phyloP scores from a whole-genome alignment of 1,140 invertebrate species.

The Drosophila bifasciata region DNA sequence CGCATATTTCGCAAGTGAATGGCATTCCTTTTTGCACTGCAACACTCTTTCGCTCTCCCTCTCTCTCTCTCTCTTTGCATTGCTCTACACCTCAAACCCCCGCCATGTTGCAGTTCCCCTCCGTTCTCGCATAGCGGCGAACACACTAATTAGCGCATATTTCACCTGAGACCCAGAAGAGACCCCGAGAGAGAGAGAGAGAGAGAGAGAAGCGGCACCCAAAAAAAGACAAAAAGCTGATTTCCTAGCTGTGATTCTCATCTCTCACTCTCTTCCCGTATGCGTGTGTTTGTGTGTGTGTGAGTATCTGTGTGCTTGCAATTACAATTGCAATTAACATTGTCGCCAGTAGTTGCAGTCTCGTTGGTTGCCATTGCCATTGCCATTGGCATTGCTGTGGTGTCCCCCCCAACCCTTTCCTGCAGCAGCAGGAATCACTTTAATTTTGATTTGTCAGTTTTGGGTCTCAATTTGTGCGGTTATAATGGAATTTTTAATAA shows the following conservation, averaged over 20 bases:
- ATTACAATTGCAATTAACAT: slow-evolving; percentile 80
- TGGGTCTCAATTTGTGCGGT: slow-evolving; percentile 61
- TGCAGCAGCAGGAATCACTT: slow-evolving; percentile 48
- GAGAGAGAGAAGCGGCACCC: slow-evolving; percentile 22
- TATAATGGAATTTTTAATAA: slow-evolving; percentile 80
- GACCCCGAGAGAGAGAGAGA: no score
- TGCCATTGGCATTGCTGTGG: no score
- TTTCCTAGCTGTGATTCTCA: slow-evolving; percentile 63
- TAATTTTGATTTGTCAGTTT: slow-evolving; percentile 82
- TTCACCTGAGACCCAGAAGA: slow-evolving; percentile 50
- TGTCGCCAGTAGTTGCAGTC: slow-evolving; percentile 42
- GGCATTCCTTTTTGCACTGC: slow-evolving; percentile 43
- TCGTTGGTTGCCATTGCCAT: no score
- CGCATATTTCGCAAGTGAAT: slow-evolving; percentile 41
- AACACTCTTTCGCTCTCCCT: slow-evolving; percentile 30
- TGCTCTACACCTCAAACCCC: no score
- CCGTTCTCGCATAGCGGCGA: slow-evolving; percentile 12
- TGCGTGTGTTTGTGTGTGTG: slow-evolving; percentile 13
- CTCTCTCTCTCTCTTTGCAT: slow-evolving; percentile 17
- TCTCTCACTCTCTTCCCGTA: slow-evolving; percentile 5
- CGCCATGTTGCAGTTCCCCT: neutral
- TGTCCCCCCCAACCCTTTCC: slow-evolving; percentile 10
- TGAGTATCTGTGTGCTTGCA: slow-evolving; percentile 43
- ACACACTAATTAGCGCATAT: slow-evolving; percentile 79
- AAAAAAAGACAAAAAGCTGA: slow-evolving; percentile 56